phyloP scores from a whole-genome alignment of 1,140 invertebrate species.

The Helicoverpa zea region DNA sequence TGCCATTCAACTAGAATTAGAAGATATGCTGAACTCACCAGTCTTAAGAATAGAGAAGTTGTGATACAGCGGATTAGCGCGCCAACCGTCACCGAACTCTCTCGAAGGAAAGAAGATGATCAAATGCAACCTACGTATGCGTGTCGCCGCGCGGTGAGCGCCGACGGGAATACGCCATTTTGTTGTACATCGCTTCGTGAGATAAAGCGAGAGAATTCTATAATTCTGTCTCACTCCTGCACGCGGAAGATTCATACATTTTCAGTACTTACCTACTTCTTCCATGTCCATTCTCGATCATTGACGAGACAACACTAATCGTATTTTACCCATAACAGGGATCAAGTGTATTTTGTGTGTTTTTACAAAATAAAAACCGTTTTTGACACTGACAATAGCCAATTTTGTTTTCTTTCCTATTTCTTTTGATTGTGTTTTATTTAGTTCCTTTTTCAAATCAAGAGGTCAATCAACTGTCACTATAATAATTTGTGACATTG shows the following conservation, averaged over 20 bases:
- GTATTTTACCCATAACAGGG: background rate
- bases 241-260: background rate
- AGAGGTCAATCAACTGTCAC: background rate
- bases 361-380: background rate
- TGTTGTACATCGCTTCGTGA: constrained; percentile 12
- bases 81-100: constrained; percentile 18
- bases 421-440: constrained; percentile 17
- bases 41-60: background rate
- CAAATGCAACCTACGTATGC: constrained; percentile 9
- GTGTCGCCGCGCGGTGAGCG: background rate
- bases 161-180: constrained; percentile 21
- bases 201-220: constrained; percentile 1
- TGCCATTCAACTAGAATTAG: background rate
- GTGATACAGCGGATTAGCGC: constrained; percentile 22
- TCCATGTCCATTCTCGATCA: background rate
- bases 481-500: background rate
- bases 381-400: background rate
- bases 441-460: constrained; percentile 11
- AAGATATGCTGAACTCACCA: constrained; percentile 23
- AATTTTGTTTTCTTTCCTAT: constrained; percentile 9
- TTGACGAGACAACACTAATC: background rate
- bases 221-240: background rate
- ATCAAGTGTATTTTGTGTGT: background rate
- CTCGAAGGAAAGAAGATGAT: constrained; percentile 42
- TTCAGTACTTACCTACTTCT: constrained; percentile 7